Base-by-base conservation (phyloP, 2,888 invertebrate genomes). In the Tetanocera ferruginea region DNA sequence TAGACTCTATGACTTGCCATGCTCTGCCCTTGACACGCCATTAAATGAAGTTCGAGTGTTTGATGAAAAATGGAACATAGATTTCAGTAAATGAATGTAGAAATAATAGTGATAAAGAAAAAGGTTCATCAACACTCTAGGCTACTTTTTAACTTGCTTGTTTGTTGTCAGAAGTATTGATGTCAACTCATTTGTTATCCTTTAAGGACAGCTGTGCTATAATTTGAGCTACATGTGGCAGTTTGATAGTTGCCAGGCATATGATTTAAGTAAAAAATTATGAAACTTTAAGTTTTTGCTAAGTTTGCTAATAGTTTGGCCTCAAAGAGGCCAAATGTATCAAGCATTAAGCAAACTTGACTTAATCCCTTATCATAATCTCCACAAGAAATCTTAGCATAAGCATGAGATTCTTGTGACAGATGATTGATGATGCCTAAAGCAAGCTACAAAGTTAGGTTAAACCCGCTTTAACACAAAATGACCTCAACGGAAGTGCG, bases 1-100 rank as follows among this genome's bases (percentile, higher is more conserved):
- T 71, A 62, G 62, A 62, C 70, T 62, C 23, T 25, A 6, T n/a
- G 69, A 23, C 37, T 64, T 19, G 31, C 23, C 60, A 43, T 57
- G 37, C 60, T 70, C 76, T 79, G 73, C 66, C 78, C 78, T 77
- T 80, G 79, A 82, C 79, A 79, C 78, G 76, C 77, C 74, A 78
- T 80, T 80, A 72, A 77, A 31, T 57, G 37, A 34, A 28, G 51
- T 57, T 70, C 49, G 70, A 70, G 67, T 51, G 51, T 70, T 51
- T 70, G 52, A 37, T 19, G 37, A 37, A 66, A 66, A 31, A 31
- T 34, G 31, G n/a, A 9, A 66, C 9, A 34, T 17, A 34, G 64
- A 19, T 19, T 55, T 55, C 3, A 19, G 19, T 55, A 19, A 19
- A 55, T n/a, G 9, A 55, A 19, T 31, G 34, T 19, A 31, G 34